A percentile compares a stretch with the other conserved stretches of the same genome.
Evolutionary conservation across 2,888 invertebrate species (phyloP).

Genomic region (Drosophila cracens): DNA sequence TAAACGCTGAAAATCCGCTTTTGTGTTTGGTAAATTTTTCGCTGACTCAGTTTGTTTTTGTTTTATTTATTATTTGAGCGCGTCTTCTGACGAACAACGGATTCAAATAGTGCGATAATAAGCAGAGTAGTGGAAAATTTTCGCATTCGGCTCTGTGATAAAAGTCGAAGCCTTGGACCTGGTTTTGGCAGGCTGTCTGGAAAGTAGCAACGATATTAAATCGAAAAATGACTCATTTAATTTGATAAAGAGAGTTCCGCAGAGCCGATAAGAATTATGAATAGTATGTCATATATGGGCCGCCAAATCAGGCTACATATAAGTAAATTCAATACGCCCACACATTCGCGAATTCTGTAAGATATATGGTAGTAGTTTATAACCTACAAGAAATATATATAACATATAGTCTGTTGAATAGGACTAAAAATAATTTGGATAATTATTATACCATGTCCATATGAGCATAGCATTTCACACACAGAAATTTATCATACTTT

Average conservation of each 20-base stretch:
- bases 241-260: conserved; percentile 33
- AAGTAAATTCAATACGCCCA: conserved; percentile 38
- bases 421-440: not conserved
- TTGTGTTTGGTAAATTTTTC: conserved; percentile 62
- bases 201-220: conserved; percentile 54
- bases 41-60: conserved; percentile 52
- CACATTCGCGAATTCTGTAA: not conserved
- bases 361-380: not conserved
- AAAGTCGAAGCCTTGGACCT: conserved; percentile 43
- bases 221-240: conserved; percentile 50
- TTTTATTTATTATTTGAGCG: not conserved
- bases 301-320: conserved; percentile 10
- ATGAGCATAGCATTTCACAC: not conserved
- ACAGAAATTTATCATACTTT: not conserved
- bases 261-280: conserved; percentile 38
- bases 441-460: not conserved
- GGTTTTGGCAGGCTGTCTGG: conserved; percentile 16
- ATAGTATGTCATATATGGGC: conserved; percentile 6
- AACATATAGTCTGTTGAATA: not conserved
- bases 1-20: conserved; percentile 41
- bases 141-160: conserved; percentile 52
- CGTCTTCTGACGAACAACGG: conserved; percentile 30
- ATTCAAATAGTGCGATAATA: conserved; percentile 54
- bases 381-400: not conserved
- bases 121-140: conserved; percentile 49